Evolutionary conservation across 1,140 invertebrate genomes (phyloP).

Genomic region (Anoplophora glabripennis): DNA sequence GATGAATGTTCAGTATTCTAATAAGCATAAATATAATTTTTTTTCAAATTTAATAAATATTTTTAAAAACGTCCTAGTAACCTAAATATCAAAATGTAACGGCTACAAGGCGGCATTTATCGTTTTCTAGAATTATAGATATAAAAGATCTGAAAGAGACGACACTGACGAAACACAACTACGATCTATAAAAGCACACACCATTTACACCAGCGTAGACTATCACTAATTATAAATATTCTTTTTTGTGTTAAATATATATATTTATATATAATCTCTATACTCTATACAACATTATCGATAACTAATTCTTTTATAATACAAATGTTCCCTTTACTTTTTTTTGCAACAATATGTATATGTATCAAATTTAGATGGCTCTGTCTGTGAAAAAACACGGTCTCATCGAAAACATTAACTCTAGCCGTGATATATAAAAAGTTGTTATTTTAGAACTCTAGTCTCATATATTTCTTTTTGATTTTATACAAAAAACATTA

Average conservation of each 20-base stretch:
- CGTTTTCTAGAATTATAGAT: no score
- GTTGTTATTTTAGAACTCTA: neutral
- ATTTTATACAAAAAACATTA: constrained; percentile 17
- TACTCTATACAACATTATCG: constrained; percentile 46
- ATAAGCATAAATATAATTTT: no score
- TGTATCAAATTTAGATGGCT: constrained; percentile 34
- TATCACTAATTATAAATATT: constrained; percentile 44
- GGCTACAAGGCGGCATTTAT: no score
- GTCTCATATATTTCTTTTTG: constrained; percentile 15
- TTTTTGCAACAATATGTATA: constrained; percentile 45
- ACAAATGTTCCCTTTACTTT: constrained; percentile 45
- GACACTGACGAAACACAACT: constrained; percentile 37
- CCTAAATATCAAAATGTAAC: no score
- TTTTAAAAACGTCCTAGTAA: no score
- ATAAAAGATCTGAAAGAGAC: constrained; percentile 29
- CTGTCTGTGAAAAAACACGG: constrained; percentile 26
- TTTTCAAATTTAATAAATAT: no score
- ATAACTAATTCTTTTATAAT: constrained; percentile 41
- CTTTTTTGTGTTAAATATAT: constrained; percentile 45
- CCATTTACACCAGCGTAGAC: constrained; percentile 46
- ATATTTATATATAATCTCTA: constrained; percentile 47
- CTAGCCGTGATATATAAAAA: neutral
- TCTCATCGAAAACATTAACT: constrained; percentile 18
- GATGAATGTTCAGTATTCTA: no score
- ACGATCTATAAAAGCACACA: constrained; percentile 48